Evolutionary conservation across 2,888 invertebrate genomes (phyloP), one percentile per base, ranked within the genome.

Genomic region (Drosophila nr. perissopoda): DNA sequence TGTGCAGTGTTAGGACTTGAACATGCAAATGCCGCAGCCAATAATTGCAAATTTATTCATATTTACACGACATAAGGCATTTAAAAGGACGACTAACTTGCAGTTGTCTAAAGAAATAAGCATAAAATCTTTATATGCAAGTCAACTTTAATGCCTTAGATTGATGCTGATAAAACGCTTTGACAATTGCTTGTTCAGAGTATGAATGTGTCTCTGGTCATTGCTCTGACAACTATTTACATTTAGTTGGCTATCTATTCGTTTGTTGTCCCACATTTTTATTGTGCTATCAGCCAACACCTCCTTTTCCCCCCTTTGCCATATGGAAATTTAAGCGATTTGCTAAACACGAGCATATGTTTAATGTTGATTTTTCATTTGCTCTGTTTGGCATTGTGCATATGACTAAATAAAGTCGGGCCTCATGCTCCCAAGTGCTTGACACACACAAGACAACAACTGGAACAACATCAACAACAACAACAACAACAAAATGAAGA

Each of bases 341-440:
- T 81, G 69, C 70, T 72, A 62, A 81, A 57, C 68, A 70, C 64
- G 59, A 86, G 67, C 83, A 84, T 84, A 84, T 88, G 89, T 68
- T 76, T 65, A 83, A 79, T 88, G 86, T 76, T 83, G 87, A 78
- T 81, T 86, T 84, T 83, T 83, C 83, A 86, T 82, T 81, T 78
- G 80, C 53, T n/a, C n/a, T 34, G 51, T 5, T 66, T 40, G 42
- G 46, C 68, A 56, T 49, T 42, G 21, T 40, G 46, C 49, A 34
- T 67, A 46, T 38, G 31, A 42, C 65, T 60, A 31, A 63, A 64
- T 36, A 46, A 46, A 56, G 78, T 56, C 51, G 34, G 38, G 16
- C 29, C 57, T 27, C 42, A 38, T 42, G 57, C 56, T 38, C 34
- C 38, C 62, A 54, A 54, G 34, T 54, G 68, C 42, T 56, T 42